Evolutionary conservation across 2,797 vertebrate species (phyloP).

Genomic region (Danio tinwini): DNA sequence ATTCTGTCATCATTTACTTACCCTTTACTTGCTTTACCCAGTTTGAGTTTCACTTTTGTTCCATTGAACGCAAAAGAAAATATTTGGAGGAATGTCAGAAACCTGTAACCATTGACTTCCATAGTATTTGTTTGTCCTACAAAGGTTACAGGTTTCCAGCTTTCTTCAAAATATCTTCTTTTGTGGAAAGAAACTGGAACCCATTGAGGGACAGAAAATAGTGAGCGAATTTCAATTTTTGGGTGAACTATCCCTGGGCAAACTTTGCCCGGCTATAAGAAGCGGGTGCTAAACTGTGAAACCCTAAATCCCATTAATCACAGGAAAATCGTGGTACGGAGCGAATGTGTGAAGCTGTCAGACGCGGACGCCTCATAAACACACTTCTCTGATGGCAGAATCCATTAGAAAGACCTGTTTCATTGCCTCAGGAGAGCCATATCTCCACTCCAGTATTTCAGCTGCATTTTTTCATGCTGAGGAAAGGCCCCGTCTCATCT

Average conservation of each 20-base stretch:
- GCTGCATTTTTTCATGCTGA: conserved; percentile 73
- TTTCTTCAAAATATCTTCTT: too few relatives aligned
- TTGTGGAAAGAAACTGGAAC: too few relatives aligned
- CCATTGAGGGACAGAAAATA: too few relatives aligned
- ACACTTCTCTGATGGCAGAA: conserved; percentile 67
- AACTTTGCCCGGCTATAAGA: conserved; percentile 24
- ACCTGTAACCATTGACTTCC: too few relatives aligned
- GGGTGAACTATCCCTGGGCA: background rate
- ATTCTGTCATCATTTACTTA: too few relatives aligned
- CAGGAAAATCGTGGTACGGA: conserved; percentile 27
- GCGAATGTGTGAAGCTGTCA: conserved; percentile 29
- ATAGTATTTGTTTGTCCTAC: too few relatives aligned
- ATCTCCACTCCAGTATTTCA: conserved; percentile 76
- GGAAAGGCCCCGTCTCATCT: conserved; percentile 74
- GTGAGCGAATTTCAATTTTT: too few relatives aligned
- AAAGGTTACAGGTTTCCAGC: too few relatives aligned
- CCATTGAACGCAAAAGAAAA: too few relatives aligned
- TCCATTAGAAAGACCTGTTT: conserved; percentile 72
- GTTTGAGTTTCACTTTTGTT: too few relatives aligned
- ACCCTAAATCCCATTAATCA: conserved; percentile 42
- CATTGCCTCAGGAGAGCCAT: conserved; percentile 71
- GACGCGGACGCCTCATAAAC: conserved; percentile 50
- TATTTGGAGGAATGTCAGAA: too few relatives aligned
- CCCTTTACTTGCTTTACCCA: too few relatives aligned
- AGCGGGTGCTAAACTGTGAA: conserved; percentile 56